phyloP scores from a whole-genome alignment of 2,797 vertebrate species.

The Rhinogobio ventralis region DNA sequence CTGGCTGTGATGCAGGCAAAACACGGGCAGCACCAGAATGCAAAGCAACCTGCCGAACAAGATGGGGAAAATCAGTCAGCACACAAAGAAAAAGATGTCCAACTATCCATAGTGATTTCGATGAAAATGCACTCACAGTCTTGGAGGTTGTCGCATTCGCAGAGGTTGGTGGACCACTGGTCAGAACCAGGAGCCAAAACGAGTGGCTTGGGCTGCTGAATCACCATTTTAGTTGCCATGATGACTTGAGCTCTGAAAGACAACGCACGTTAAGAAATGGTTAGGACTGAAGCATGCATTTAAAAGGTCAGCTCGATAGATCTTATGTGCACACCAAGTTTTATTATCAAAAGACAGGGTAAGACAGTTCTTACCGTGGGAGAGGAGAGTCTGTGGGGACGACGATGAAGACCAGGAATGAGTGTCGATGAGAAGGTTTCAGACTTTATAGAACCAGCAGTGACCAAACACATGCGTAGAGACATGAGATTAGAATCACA shows the following conservation, averaged over 20 bases:
- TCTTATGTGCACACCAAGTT: neutral
- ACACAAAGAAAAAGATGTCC: neutral
- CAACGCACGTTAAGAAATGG: neutral
- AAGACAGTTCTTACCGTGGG: slow-evolving; percentile 10
- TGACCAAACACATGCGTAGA: slow-evolving; percentile 1
- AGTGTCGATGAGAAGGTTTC: neutral
- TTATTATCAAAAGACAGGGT: neutral
- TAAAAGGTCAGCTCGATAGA: neutral
- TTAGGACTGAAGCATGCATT: neutral
- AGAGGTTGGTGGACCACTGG: slow-evolving; percentile 63
- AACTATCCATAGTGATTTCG: neutral
- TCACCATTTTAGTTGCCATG: slow-evolving; percentile 60
- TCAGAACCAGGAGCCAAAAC: slow-evolving; percentile 38
- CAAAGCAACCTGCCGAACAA: slow-evolving; percentile 69
- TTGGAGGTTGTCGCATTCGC: slow-evolving; percentile 61
- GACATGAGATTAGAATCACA: slow-evolving; percentile 25
- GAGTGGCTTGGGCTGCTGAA: slow-evolving; percentile 63
- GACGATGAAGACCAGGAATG: neutral
- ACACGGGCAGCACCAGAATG: slow-evolving; percentile 72
- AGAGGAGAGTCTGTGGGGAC: neutral
- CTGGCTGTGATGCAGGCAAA: slow-evolving; percentile 71
- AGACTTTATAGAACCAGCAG: slow-evolving; percentile 13
- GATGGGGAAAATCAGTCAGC: neutral
- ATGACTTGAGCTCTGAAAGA: slow-evolving; percentile 9
- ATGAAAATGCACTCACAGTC: slow-evolving; percentile 59